Conservation (phyloP, 2,888 invertebrate genomes). For the Synergus laeviventris region DNA sequence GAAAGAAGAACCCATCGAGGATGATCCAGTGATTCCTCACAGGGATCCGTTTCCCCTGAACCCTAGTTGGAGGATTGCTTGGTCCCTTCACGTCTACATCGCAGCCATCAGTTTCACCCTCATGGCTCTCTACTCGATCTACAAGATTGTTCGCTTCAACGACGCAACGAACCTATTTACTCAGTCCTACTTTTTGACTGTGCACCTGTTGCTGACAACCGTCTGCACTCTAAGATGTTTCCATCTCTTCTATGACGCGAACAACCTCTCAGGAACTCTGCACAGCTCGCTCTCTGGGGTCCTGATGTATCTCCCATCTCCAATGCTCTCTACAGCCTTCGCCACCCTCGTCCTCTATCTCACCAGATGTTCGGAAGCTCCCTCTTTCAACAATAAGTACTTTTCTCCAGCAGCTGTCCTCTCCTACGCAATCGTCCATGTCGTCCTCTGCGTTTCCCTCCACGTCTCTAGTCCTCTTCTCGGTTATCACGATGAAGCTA, state of each 20-base stretch:
- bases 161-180: conserved; percentile 91
- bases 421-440: conserved; percentile 87
- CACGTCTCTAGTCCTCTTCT: conserved; percentile 80
- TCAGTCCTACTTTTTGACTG: conserved; percentile 91
- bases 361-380: conserved; percentile 87
- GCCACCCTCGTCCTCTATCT: conserved; percentile 91
- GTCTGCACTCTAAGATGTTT: conserved; percentile 90
- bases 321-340: conserved; percentile 92
- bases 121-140: conserved; percentile 89
- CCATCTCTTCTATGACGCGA: conserved; percentile 94
- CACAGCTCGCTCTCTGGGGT: conserved; percentile 88
- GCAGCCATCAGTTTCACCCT: conserved; percentile 91
- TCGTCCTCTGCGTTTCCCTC: conserved; percentile 87
- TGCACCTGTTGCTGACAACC: conserved; percentile 88
- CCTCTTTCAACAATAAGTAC: conserved; percentile 82
- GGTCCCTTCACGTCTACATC: conserved; percentile 94
- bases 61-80: conserved; percentile 88
- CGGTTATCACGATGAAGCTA: conserved; percentile 74
- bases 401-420: conserved; percentile 89
- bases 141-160: conserved; percentile 91
- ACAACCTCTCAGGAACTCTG: conserved; percentile 90
- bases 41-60: conserved; percentile 76
- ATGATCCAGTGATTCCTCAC: conserved; percentile 68
- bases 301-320: conserved; percentile 89
- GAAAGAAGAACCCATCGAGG: conserved; percentile 65